Conservation (phyloP, 2,797 vertebrate species). For the Rhincodon typus region DNA sequence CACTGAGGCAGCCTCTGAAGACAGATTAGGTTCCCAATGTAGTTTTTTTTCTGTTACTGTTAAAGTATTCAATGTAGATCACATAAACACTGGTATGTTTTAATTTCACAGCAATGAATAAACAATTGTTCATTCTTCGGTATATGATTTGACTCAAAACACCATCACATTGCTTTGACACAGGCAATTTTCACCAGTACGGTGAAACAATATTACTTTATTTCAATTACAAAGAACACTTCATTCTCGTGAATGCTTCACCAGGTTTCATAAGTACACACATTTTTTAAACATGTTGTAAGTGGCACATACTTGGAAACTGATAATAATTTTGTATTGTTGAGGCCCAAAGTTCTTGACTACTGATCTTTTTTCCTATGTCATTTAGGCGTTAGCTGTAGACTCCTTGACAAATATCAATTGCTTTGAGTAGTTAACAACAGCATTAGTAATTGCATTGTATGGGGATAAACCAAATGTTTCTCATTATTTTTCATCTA, state of each 20-base stretch:
- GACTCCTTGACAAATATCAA: neutral
- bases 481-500: neutral
- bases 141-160: neutral
- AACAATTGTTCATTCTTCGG: neutral
- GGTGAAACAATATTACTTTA: neutral
- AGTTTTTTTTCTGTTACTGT: neutral
- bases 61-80: neutral
- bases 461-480: neutral
- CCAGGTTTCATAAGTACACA: neutral
- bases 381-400: neutral
- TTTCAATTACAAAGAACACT: neutral
- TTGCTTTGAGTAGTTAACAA: neutral
- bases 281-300: neutral
- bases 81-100: neutral
- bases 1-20: neutral
- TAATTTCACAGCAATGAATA: neutral
- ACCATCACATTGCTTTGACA: neutral
- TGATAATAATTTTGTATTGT: neutral
- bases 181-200: neutral
- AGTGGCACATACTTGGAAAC: neutral
- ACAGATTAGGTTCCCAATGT: neutral
- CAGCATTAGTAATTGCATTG: neutral
- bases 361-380: neutral
- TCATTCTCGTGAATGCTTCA: neutral
- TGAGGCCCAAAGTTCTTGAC: neutral